Evolutionary conservation across 1,140 invertebrate genomes (phyloP), one percentile per base, ranked within the genome.

Genomic region (Drosophila ambigua): DNA sequence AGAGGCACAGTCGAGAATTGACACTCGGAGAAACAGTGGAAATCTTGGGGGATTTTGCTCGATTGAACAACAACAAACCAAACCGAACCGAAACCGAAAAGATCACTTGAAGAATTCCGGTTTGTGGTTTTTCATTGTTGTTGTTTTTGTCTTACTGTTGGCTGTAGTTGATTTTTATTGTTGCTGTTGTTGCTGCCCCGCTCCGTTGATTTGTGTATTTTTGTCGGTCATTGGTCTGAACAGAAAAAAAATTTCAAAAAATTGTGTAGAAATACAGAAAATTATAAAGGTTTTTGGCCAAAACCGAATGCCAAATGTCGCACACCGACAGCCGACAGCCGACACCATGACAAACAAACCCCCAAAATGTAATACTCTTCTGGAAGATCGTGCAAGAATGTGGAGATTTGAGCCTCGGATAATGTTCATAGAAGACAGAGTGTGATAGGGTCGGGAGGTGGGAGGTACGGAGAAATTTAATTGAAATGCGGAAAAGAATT

Each of bases 91-190:
- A 39, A 39, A 39, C 35, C 11, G 76, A 55, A 85, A 87, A 81
- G 83, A 88, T 88, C 84, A 88, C 83, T 83, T 89, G 84, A 77
- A 88, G 83, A 88, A 88, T 88, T 88, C 83, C 83, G 83, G 83
- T 88, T 84, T 88, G 69, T 73, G 72, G 78, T 72, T 87, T 84
- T 81, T 63, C 79, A 76, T 59, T 77, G 74, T 77, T 66, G 67
- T 46, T 59, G 60, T 35, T 73, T 60, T 48, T 67, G 48, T 60
- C 3, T 2, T 8, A 2, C 2, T 59, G 55, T 28, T 68, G 11
- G 11, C 35, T 39, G 35, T 35, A 35, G 31, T 35, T 35, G 43
- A 45, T 35, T 35, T 51, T 45, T 54, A 41, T 48, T 72, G 43
- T n/a, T 77, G 53, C 50, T 48, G 55, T 46, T 59, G 52, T 16